Base-by-base conservation (phyloP, 2,888 invertebrate genomes). In the Entomobrya multifasciata region DNA sequence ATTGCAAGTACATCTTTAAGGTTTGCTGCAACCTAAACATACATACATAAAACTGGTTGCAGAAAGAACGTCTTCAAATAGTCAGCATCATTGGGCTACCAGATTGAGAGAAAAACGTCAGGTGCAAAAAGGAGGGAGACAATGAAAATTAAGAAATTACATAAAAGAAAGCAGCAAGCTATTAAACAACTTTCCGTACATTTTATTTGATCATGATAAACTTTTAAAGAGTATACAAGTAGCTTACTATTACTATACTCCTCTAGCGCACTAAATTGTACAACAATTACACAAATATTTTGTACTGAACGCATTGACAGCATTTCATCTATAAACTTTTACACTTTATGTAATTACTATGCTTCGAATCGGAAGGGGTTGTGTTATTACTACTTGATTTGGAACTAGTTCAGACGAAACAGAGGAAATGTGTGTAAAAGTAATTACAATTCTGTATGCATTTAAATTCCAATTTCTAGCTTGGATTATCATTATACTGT, bases 361-460 rank as follows among this genome's bases (percentile, higher is more conserved):
- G n/a, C n/a, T n/a, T n/a, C n/a, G n/a, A n/a, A n/a, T n/a, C n/a
- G n/a, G n/a, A n/a, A n/a, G n/a, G n/a, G n/a, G n/a, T n/a, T n/a
- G n/a, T n/a, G n/a, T n/a, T n/a, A n/a, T n/a, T n/a, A n/a, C n/a
- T n/a, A n/a, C n/a, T n/a, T n/a, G n/a, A n/a, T n/a, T n/a, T n/a
- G n/a, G n/a, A n/a, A n/a, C n/a, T n/a, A n/a, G n/a, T n/a, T n/a
- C n/a, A n/a, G n/a, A n/a, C n/a, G n/a, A n/a, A n/a, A n/a, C n/a
- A n/a, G n/a, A n/a, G 70, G 57, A 6, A 36, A 6, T 72, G 60
- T 86, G 79, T 86, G 79, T 70, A 86, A 72, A 78, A 47, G 77
- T 78, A 87, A 87, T 87, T 87, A 85, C 84, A 85, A 84, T 87
- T 60, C 72, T 85, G 85, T 60, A 84, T 81, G 83, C 83, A 87